A percentile compares a stretch with the other conserved stretches of the same genome.
Evolutionary conservation across 2,797 vertebrate genomes (phyloP).

Genomic region (Platyrinchus mystaceus): DNA sequence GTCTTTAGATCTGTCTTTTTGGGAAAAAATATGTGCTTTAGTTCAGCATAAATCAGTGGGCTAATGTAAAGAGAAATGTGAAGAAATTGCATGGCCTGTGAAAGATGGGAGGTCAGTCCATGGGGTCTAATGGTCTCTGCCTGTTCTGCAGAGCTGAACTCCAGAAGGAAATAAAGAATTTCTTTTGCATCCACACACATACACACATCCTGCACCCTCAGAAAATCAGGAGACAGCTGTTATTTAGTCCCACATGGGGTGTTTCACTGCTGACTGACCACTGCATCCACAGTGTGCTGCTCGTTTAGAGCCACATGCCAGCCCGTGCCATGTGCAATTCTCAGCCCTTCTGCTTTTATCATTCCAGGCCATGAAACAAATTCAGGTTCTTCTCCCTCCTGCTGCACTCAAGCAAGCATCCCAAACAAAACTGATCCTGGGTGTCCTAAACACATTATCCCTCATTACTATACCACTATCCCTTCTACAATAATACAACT

Average conservation of each 20-base stretch:
- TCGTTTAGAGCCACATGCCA: neutral
- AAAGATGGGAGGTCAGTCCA: neutral
- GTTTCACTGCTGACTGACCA: neutral
- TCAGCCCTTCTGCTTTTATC: neutral
- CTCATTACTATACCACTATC: neutral
- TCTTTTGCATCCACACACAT: neutral
- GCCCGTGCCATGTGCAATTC: rapidly evolving
- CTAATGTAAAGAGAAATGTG: neutral
- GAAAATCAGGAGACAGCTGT: neutral
- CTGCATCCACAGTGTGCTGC: neutral
- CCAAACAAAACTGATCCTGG: neutral
- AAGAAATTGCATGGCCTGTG: neutral
- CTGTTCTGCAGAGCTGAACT: neutral
- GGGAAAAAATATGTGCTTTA: neutral
- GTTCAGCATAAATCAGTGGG: slow-evolving; percentile 3
- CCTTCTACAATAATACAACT: neutral
- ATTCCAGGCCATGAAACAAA: neutral
- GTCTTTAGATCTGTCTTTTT: neutral
- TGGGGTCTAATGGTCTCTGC: neutral
- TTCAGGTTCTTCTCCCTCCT: neutral
- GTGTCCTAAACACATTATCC: neutral
- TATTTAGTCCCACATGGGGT: rapidly evolving
- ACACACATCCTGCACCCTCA: rapidly evolving
- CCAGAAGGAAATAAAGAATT: neutral
- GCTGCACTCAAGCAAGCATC: neutral